phyloP scores from a whole-genome alignment of 23 tunicate genomes.

The Ascidia mentula region DNA sequence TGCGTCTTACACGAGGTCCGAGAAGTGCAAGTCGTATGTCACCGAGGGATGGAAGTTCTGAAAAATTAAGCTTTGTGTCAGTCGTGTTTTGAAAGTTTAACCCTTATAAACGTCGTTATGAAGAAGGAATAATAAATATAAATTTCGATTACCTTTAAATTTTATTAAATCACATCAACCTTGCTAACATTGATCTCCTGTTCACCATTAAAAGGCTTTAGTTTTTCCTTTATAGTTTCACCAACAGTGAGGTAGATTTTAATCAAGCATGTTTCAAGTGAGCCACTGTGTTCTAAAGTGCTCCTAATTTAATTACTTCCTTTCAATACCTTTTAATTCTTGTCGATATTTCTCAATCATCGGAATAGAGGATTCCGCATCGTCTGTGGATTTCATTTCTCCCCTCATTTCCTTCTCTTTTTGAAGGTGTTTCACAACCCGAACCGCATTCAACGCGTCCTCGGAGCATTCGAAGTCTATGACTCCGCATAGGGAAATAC shows the following conservation, averaged over 20 bases:
- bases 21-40: constrained; percentile 86
- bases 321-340: not conserved
- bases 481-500: constrained; percentile 79
- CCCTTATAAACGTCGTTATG: too few relatives aligned
- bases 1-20: constrained; percentile 93
- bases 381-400: not conserved
- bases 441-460: constrained; percentile 76
- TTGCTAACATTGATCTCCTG: too few relatives aligned
- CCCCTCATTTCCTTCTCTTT: not conserved
- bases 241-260: too few relatives aligned
- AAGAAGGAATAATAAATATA: too few relatives aligned
- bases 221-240: too few relatives aligned
- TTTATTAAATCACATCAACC: too few relatives aligned
- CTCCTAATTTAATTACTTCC: too few relatives aligned
- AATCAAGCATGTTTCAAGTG: too few relatives aligned
- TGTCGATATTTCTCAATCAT: constrained; percentile 1
- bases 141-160: too few relatives aligned
- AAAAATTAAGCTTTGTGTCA: not conserved
- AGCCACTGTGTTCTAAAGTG: too few relatives aligned
- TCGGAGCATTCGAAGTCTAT: constrained; percentile 76
- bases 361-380: not conserved
- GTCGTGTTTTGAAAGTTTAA: too few relatives aligned
- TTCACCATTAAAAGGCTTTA: too few relatives aligned
- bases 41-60: constrained; percentile 54
- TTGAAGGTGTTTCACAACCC: constrained; percentile 50